A percentile compares a stretch with the other conserved stretches of the same genome.
Conservation (phyloP, 2,113 vertebrate species). For the Silurus meridionalis region DNA sequence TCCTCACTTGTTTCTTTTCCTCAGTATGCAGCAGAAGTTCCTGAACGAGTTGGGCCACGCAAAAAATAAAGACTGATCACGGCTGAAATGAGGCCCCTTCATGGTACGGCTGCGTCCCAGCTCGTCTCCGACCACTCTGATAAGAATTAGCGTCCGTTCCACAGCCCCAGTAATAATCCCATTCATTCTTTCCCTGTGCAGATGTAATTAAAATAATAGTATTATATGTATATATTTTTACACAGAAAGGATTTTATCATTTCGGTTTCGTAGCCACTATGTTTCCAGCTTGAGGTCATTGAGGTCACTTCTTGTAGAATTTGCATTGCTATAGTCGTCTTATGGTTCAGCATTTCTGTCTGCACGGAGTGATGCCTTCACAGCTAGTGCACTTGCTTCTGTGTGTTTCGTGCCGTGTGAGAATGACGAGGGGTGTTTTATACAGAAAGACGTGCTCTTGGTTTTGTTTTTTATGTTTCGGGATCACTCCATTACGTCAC, state of each 20-base stretch:
- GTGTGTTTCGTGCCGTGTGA: not conserved
- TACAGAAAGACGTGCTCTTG: not conserved
- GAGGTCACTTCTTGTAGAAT: constrained; percentile 35
- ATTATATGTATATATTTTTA: constrained; percentile 61
- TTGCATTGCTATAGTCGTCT: not conserved
- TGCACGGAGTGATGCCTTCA: constrained; percentile 17
- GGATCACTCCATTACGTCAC: not conserved
- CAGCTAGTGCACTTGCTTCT: not conserved
- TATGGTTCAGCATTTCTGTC: not conserved
- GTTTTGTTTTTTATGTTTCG: not conserved
- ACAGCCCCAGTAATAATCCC: constrained; percentile 52
- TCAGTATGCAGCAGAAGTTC: constrained; percentile 10
- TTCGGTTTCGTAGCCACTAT: constrained; percentile 12
- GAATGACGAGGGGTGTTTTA: too few relatives aligned
- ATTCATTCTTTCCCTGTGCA: constrained; percentile 48
- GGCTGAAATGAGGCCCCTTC: not conserved
- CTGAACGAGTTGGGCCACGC: not conserved
- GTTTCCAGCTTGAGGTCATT: constrained; percentile 8
- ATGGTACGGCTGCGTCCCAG: constrained; percentile 40
- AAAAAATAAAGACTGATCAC: not conserved
- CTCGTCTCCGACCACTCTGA: constrained; percentile 25
- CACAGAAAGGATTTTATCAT: constrained; percentile 37
- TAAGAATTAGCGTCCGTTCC: constrained; percentile 27
- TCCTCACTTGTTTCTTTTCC: constrained; percentile 1
- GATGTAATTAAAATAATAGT: constrained; percentile 50